phyloP scores from a whole-genome alignment of 2,797 vertebrate genomes.

The Enteromius anoplus region DNA sequence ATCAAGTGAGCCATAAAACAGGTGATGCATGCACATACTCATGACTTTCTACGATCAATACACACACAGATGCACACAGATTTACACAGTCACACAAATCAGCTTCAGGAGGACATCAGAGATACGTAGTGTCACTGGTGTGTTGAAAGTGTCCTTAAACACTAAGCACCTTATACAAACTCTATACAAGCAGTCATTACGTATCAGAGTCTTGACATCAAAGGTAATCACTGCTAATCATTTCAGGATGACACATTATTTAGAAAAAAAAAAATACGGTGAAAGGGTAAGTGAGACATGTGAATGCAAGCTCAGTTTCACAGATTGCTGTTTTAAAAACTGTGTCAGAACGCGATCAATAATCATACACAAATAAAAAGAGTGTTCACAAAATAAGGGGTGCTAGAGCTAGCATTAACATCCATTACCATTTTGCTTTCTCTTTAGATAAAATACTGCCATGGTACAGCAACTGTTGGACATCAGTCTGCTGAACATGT shows the following conservation, averaged over 20 bases:
- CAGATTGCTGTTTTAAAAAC: not conserved
- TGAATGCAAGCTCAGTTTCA: not conserved
- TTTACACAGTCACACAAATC: slow-evolving; percentile 10
- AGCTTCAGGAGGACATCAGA: slow-evolving; percentile 14
- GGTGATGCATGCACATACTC: slow-evolving; percentile 31
- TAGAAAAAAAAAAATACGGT: slow-evolving; percentile 5
- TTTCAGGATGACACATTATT: slow-evolving; percentile 8
- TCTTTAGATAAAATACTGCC: not conserved
- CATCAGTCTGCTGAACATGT: not conserved
- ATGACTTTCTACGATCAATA: slow-evolving; percentile 45
- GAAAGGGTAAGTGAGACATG: not conserved
- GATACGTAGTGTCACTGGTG: not conserved
- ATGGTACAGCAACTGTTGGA: not conserved
- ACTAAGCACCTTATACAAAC: slow-evolving; percentile 21
- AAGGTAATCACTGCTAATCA: slow-evolving; percentile 27
- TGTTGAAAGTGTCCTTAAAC: slow-evolving; percentile 25
- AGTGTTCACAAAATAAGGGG: not conserved
- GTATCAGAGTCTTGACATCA: slow-evolving; percentile 29
- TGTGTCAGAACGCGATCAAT: not conserved
- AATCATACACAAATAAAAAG: not conserved
- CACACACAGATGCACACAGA: not conserved
- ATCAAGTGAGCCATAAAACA: slow-evolving; percentile 27
- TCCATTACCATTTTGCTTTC: not conserved
- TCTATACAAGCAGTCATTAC: slow-evolving; percentile 19
- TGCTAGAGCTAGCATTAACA: not conserved